Conservation (phyloP, 1,140 invertebrate species). For the Bombus difficillimus region DNA sequence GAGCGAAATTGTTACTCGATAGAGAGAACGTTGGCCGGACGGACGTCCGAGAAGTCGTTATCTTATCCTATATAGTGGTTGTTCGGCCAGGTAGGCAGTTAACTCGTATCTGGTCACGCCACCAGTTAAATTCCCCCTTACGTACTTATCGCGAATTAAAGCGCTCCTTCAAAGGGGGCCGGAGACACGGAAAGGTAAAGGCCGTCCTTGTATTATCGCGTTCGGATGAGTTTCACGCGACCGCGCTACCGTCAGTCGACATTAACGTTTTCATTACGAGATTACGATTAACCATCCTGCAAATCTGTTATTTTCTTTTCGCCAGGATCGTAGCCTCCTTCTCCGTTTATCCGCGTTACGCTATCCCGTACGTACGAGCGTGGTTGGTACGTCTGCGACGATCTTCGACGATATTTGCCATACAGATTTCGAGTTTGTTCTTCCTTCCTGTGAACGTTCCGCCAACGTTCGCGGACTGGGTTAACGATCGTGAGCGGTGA, state of each 20-base stretch:
- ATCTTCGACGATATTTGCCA: neutral
- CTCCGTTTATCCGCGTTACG: neutral
- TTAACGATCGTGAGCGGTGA: neutral
- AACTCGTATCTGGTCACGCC: slow-evolving; percentile 70
- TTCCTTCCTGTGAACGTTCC: neutral
- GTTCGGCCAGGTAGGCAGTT: slow-evolving; percentile 58
- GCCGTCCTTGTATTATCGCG: slow-evolving; percentile 61
- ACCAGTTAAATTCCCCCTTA: slow-evolving; percentile 48
- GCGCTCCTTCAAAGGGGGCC: slow-evolving; percentile 45
- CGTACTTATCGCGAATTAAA: slow-evolving; percentile 62
- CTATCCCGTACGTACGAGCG: neutral
- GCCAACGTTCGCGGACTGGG: neutral
- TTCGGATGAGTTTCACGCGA: slow-evolving; percentile 61
- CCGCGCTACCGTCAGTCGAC: slow-evolving; percentile 57
- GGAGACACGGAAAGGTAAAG: slow-evolving; percentile 67
- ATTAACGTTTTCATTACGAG: slow-evolving; percentile 67
- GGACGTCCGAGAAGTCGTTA: slow-evolving; percentile 56
- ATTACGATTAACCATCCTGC: slow-evolving; percentile 23
- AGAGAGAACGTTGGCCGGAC: slow-evolving; percentile 51
- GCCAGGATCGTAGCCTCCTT: neutral
- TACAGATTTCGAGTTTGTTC: neutral
- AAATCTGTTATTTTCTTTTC: neutral
- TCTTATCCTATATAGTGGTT: slow-evolving; percentile 60
- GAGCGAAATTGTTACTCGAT: slow-evolving; percentile 59
- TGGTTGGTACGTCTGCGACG: neutral